Conservation (phyloP, 2,797 vertebrate species). For the Miichthys miiuy region DNA sequence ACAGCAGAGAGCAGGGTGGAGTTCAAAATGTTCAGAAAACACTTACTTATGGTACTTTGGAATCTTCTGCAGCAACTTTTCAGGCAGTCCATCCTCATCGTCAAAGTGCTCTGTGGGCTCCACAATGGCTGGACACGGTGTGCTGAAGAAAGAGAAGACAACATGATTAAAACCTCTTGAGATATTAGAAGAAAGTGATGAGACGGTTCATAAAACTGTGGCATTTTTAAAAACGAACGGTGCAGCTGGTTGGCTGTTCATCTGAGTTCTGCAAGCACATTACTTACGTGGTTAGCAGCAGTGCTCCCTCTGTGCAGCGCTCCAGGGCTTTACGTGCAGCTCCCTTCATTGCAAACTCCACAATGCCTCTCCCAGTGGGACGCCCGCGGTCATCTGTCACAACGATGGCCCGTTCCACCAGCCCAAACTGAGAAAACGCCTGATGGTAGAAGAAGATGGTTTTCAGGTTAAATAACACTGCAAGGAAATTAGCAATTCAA, state of each 20-base stretch:
- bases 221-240: no score
- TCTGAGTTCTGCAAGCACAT: background rate
- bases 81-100: constrained; percentile 95
- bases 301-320: constrained; percentile 93
- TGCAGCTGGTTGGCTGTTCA: no score
- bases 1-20: background rate
- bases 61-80: constrained; percentile 93
- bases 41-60: constrained; percentile 95
- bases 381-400: constrained; percentile 96
- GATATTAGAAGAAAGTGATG: no score
- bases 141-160: constrained; percentile 79
- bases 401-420: constrained; percentile 94
- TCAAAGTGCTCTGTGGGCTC: constrained; percentile 97
- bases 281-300: constrained; percentile 96
- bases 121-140: constrained; percentile 95
- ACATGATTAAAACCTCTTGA: background rate
- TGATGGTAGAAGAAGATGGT: background rate
- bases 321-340: constrained; percentile 96
- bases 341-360: constrained; percentile 95
- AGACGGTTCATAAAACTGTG: no score
- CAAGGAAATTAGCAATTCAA: background rate
- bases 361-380: constrained; percentile 93
- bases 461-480: no score
- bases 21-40: background rate
- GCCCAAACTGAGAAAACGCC: constrained; percentile 95